Evolutionary conservation across 37 sponge, comb jelly and placozoan species (phyloP).

Genomic region (Ephydatia muelleri): DNA sequence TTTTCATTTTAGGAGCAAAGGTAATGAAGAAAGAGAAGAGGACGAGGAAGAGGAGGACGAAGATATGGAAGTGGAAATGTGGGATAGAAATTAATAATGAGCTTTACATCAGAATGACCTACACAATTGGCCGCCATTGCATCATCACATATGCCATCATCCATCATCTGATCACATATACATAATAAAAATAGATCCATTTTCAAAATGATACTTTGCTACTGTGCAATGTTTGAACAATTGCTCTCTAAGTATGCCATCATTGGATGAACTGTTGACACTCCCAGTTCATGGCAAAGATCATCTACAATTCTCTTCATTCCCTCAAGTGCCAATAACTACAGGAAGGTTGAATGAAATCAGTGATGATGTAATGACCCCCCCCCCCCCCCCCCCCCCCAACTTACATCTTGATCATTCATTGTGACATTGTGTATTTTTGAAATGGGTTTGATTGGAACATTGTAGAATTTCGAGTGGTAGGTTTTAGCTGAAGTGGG

Average conservation of each 20-base stretch:
- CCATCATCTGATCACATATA: not conserved
- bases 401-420: conserved; percentile 80
- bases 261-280: conserved; percentile 19
- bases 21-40: not conserved
- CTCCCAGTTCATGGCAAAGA: conserved; percentile 24
- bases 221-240: not conserved
- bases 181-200: not conserved
- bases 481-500: conserved; percentile 82
- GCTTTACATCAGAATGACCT: not conserved
- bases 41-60: not conserved
- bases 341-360: not conserved
- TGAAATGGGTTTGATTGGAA: conserved; percentile 74
- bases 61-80: not conserved
- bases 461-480: conserved; percentile 49
- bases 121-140: not conserved
- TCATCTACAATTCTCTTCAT: conserved; percentile 36
- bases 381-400: not conserved
- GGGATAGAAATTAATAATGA: not conserved
- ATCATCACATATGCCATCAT: not conserved
- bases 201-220: not conserved
- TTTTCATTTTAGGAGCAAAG: not conserved
- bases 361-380: not conserved
- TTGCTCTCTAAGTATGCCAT: not conserved
- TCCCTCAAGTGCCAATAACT: conserved; percentile 18
- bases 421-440: conserved; percentile 50